These are phyloP conservation scores for Tamandua tetradactyla DNA, from an alignment of 2,797 vertebrate genomes.

Conservation along the genomic window DNA sequence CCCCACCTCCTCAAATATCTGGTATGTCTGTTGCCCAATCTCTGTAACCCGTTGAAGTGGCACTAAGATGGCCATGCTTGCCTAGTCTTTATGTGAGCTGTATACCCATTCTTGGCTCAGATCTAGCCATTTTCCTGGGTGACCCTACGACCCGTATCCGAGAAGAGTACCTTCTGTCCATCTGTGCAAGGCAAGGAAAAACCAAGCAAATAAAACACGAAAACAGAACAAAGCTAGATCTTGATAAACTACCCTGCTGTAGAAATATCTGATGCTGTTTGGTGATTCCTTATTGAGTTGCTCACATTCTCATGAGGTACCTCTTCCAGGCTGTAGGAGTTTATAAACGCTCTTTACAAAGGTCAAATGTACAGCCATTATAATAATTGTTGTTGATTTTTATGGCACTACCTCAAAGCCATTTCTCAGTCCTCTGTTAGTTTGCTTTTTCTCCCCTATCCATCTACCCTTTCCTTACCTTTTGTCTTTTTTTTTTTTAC, in stretches of 20 bases:
- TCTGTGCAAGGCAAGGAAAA: not conserved
- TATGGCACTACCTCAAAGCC: not conserved
- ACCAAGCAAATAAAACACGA: not conserved
- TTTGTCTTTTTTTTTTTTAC: not conserved
- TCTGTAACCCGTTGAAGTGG: not conserved
- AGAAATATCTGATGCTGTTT: not conserved
- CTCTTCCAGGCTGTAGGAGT: not conserved
- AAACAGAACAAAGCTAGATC: not conserved
- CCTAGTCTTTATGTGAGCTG: not conserved
- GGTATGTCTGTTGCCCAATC: not conserved
- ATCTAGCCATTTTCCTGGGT: not conserved
- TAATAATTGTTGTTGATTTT: not conserved
- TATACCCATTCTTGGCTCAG: not conserved
- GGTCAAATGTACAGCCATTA: not conserved
- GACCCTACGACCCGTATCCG: not conserved
- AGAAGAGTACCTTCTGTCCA: not conserved
- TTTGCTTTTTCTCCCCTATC: not conserved
- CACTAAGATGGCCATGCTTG: fast-evolving
- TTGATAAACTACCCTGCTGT: not conserved
- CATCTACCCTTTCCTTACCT: not conserved
- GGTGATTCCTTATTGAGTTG: not conserved
- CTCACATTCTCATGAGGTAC: not conserved
- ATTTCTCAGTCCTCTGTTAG: not conserved
- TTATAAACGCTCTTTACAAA: not conserved
- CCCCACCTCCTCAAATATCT: fast-evolving